These are phyloP conservation scores for Ceratothoa steindachneri DNA, from an alignment of 2,888 invertebrate genomes.

Conservation along the genomic window DNA sequence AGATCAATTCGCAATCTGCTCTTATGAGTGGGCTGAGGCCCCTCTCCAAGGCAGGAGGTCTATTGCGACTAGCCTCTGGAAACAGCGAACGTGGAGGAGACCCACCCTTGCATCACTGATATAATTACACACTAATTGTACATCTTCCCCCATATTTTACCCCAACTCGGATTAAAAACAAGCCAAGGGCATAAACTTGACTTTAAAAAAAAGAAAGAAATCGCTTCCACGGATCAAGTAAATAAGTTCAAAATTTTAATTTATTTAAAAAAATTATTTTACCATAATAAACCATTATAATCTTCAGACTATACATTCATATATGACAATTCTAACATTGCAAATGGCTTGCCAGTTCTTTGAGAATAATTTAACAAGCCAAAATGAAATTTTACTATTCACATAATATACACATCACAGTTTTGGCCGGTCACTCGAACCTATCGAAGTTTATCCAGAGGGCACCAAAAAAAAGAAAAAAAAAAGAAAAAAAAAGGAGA, in stretches of 20 bases:
- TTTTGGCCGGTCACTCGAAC: constrained; percentile 9
- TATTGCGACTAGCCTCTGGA: too few species aligned
- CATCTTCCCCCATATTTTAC: too few species aligned
- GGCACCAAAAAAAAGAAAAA: constrained; percentile 1
- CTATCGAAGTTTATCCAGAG: neutral
- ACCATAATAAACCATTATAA: constrained; percentile 13
- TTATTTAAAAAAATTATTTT: constrained; percentile 8
- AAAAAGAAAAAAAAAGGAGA: neutral
- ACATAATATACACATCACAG: constrained; percentile 6
- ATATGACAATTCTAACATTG: constrained; percentile 6
- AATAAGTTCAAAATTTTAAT: neutral
- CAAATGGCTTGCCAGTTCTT: neutral
- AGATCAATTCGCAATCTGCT: too few species aligned
- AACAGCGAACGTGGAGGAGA: too few species aligned
- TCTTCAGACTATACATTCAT: constrained; percentile 1
- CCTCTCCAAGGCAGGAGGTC: too few species aligned
- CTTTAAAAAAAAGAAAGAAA: too few species aligned
- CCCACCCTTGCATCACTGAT: too few species aligned
- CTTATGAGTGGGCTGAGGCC: too few species aligned
- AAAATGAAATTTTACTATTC: neutral
- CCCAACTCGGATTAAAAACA: too few species aligned
- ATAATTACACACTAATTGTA: too few species aligned
- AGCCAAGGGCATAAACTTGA: too few species aligned
- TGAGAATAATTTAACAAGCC: neutral
- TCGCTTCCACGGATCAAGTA: too few species aligned